These are phyloP conservation scores for Bembecia ichneumoniformis DNA, from an alignment of 2,888 invertebrate genomes.

Conservation along the genomic window DNA sequence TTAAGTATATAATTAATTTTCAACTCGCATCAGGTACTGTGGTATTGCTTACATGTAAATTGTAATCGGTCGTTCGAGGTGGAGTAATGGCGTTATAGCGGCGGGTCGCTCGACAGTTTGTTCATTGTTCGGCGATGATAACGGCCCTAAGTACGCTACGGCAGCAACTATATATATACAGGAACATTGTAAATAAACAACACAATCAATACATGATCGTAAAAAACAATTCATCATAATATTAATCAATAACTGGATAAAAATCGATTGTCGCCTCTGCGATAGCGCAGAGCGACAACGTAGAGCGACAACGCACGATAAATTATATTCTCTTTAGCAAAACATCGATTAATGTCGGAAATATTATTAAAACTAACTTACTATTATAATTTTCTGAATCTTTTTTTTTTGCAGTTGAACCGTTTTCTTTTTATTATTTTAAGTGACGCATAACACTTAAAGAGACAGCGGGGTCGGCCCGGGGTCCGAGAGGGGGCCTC, in stretches of 20 bases:
- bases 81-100: not conserved
- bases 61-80: not conserved
- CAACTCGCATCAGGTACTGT: conserved; percentile 56
- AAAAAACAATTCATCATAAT: not conserved
- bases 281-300: conserved; percentile 25
- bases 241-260: not conserved
- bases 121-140: conserved; percentile 8
- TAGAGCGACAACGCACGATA: conserved; percentile 51
- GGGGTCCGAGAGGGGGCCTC: conserved; percentile 18
- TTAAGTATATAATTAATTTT: conserved; percentile 9
- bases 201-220: not conserved
- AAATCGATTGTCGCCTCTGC: conserved; percentile 13
- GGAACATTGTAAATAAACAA: not conserved
- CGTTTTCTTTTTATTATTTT: conserved; percentile 17
- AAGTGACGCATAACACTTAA: conserved; percentile 21
- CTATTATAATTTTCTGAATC: conserved; percentile 62
- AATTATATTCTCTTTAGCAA: conserved; percentile 61
- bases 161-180: not conserved
- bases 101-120: not conserved
- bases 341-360: conserved; percentile 70
- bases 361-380: conserved; percentile 70
- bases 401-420: conserved; percentile 38
- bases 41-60: conserved; percentile 57
- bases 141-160: not conserved
- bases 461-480: conserved; percentile 32